phyloP scores from a whole-genome alignment of 2,797 vertebrate genomes.

The Rhinichthys osculus region DNA sequence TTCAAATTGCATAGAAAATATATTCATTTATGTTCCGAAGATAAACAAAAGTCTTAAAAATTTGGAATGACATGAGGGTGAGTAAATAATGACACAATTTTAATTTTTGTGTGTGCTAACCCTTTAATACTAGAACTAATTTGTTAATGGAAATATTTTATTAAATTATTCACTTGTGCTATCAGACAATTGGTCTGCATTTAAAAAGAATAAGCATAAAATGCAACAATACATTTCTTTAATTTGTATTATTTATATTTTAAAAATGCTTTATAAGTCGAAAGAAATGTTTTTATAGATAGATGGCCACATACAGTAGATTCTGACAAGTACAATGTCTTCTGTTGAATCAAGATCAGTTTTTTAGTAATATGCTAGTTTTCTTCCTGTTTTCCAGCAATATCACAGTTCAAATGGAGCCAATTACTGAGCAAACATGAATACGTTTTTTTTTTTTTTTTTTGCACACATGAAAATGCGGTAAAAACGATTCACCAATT shows the following conservation, averaged over 20 bases:
- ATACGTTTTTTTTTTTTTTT: not conserved
- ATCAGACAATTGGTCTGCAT: not conserved
- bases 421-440: constrained; percentile 40
- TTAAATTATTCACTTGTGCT: not conserved
- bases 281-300: not conserved
- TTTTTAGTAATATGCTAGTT: constrained; percentile 1
- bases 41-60: not conserved
- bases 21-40: not conserved
- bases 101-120: not conserved
- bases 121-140: not conserved
- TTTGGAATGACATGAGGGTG: not conserved
- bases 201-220: not conserved
- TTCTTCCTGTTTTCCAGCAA: not conserved
- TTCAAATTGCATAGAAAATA: not conserved
- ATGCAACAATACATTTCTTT: not conserved
- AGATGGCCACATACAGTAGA: not conserved
- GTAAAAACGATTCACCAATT: constrained; percentile 32
- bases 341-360: not conserved
- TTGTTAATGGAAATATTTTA: not conserved
- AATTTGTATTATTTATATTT: not conserved
- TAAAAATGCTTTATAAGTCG: not conserved
- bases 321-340: not conserved
- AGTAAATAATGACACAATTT: not conserved
- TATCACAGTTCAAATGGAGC: constrained; percentile 45
- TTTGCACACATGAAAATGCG: constrained; percentile 36